A percentile compares a stretch with the other conserved stretches of the same genome.
Conservation (phyloP, 2,797 vertebrate species). For the Hippocampus kuda region DNA sequence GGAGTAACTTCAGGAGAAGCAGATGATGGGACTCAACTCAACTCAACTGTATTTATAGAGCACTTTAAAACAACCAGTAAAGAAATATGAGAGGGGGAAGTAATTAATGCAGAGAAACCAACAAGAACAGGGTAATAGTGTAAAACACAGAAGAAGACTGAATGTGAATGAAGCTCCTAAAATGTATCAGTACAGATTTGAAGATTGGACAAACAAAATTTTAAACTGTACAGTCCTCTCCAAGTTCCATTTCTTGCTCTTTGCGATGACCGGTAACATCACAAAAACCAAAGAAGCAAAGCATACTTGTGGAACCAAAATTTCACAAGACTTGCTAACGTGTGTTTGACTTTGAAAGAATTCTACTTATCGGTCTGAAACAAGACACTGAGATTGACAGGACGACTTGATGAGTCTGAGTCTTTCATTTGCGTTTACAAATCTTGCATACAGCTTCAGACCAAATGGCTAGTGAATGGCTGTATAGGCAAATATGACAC, state of each 20-base stretch:
- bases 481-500: background rate
- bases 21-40: slow-evolving; percentile 19
- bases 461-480: slow-evolving; percentile 1
- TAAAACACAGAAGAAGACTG: background rate
- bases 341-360: background rate
- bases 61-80: slow-evolving; percentile 18
- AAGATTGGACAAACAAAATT: background rate
- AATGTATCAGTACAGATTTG: background rate
- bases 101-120: slow-evolving; percentile 28
- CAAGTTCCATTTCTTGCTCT: background rate
- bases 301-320: background rate
- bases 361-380: background rate
- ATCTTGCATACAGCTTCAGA: background rate
- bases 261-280: background rate
- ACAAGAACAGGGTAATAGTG: slow-evolving; percentile 13
- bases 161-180: background rate
- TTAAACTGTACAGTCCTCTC: too few species aligned
- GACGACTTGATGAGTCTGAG: background rate
- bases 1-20: slow-evolving; percentile 49
- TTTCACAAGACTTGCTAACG: background rate
- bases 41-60: too few species aligned
- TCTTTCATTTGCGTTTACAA: background rate
- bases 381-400: background rate
- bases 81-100: slow-evolving; percentile 17
- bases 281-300: background rate